Evolutionary conservation across 2,888 invertebrate species (phyloP), one percentile per base, ranked within the genome.

Genomic region (Machimus atricapillus): DNA sequence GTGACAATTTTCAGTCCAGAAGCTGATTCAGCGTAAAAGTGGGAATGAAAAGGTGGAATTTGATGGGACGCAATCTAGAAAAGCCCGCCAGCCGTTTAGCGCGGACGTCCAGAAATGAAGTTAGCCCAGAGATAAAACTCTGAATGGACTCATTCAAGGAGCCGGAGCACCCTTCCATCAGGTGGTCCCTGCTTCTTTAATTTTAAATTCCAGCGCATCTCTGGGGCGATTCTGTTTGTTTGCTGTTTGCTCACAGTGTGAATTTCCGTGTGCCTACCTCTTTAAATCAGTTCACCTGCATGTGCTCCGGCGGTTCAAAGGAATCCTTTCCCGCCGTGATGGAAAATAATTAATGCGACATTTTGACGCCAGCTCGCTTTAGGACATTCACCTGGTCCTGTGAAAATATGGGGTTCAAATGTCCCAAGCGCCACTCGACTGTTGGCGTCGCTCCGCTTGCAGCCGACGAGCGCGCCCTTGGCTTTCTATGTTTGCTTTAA

Each of bases 401-500:
- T 85, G 85, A 85, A 85, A 85, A 85, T n/a, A n/a, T 74, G 43
- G 74, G 85, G 85, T 85, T 85, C 85, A 85, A 85, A 73, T 74
- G 74, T 82, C 37, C 19, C 37, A 82, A 82, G 66, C 34, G 82
- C 74, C n/a, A 74, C 74, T 85, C 74, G 74, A 73, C 40, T 23
- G 46, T 1, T 31, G 19, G 40, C 19, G 27, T 74, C 37, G 34
- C 16, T 16, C 31, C 12, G 16, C 23, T n/a, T n/a, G 19, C 82
- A 19, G 31, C 43, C 83, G 73, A 79, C 43, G 12, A 43, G 1
- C 86, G 78, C 86, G 82, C 83, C 58, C 78, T 77, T 86, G 86
- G 74, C 19, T 87, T 58, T 43, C 34, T 74, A 34, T 86, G 88
- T 88, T 88, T 88, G 79, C 40, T 73, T 85, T 85, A 79, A 85